phyloP scores from a whole-genome alignment of 2,888 invertebrate genomes.

The Habroteleia sp. region DNA sequence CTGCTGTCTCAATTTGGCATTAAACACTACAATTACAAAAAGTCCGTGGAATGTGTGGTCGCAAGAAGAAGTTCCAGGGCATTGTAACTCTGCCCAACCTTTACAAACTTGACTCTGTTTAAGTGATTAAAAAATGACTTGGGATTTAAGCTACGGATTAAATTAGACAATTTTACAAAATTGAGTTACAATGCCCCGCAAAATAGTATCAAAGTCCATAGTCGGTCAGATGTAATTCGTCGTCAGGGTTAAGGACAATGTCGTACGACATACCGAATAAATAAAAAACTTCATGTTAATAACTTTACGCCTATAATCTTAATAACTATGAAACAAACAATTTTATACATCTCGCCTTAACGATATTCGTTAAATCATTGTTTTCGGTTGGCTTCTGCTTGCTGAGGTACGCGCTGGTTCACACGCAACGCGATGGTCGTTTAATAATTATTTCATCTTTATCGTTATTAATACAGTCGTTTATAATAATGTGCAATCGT shows the following conservation, averaged over 20 bases:
- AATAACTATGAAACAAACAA: constrained; percentile 72
- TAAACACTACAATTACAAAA: constrained; percentile 45
- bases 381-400: constrained; percentile 22
- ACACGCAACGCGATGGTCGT: constrained; percentile 29
- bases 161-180: no score
- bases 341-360: constrained; percentile 72
- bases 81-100: constrained; percentile 16
- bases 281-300: constrained; percentile 65
- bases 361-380: constrained; percentile 36
- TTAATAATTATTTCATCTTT: constrained; percentile 38
- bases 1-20: constrained; percentile 55
- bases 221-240: no score
- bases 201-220: no score
- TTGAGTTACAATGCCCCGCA: no score
- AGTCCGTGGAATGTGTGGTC: constrained; percentile 53
- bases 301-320: constrained; percentile 67
- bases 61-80: constrained; percentile 30
- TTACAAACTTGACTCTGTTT: no score
- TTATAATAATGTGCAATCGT: constrained; percentile 58
- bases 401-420: constrained; percentile 9
- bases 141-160: no score
- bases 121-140: no score
- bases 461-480: constrained; percentile 45
- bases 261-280: constrained; percentile 63
- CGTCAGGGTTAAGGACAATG: constrained; percentile 38